Conservation (phyloP, 2,888 invertebrate genomes). For the Ariolimax columbianus region DNA sequence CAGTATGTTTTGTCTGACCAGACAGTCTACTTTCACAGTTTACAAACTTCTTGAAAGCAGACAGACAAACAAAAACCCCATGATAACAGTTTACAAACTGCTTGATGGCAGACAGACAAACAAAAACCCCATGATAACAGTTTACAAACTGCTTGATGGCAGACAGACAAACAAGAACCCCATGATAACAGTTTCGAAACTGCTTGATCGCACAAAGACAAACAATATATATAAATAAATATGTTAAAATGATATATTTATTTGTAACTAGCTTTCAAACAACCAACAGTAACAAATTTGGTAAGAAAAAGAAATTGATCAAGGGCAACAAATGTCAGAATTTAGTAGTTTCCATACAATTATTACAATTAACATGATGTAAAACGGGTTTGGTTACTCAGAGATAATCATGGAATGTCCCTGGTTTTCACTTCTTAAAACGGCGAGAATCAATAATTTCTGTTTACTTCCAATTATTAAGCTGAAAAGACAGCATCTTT, state of each 20-base stretch:
- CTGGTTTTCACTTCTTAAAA: background rate
- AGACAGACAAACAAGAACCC: too few relatives aligned
- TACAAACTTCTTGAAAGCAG: too few relatives aligned
- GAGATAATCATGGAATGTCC: conserved; percentile 32
- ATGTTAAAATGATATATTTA: conserved; percentile 25
- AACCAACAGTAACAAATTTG: conserved; percentile 25
- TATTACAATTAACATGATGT: conserved; percentile 2
- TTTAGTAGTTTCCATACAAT: background rate
- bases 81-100: too few relatives aligned
- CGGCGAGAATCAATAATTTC: background rate
- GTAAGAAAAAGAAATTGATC: background rate
- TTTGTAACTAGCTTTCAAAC: conserved; percentile 38
- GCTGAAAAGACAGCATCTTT: too few relatives aligned
- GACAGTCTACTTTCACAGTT: too few relatives aligned
- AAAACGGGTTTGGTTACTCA: conserved; percentile 11
- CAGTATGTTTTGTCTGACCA: too few relatives aligned
- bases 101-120: too few relatives aligned
- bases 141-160: too few relatives aligned
- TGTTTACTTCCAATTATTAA: background rate
- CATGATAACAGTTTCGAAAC: background rate
- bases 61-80: too few relatives aligned
- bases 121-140: too few relatives aligned
- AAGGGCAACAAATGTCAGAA: background rate
- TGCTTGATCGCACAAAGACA: background rate
- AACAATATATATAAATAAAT: too few relatives aligned